Base-by-base conservation (phyloP, 2,888 invertebrate species). In the Cheilosia impressa region DNA sequence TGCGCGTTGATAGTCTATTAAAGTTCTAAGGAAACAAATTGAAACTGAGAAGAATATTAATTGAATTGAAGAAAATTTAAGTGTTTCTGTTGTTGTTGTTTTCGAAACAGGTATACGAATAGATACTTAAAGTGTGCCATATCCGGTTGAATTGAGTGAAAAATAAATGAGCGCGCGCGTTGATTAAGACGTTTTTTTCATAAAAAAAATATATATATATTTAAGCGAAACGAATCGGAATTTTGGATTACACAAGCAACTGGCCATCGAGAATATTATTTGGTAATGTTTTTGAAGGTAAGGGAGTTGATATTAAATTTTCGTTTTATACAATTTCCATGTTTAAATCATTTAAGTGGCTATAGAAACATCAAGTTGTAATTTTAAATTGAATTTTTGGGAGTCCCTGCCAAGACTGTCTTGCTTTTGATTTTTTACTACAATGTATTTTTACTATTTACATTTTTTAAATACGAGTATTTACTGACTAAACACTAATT, bases 121-220 rank as follows among this genome's bases (percentile, higher is more conserved):
- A 75, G 75, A 71, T 84, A 84, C 75, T 84, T 80, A 71, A 84
- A 84, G 79, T 84, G 84, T 84, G 84, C 84, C 84, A 80, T 80
- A 84, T 84, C 84, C 84, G 84, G 84, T 84, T 75, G 84, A 84
- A 60, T 84, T 43, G 58, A 69, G 73, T 78, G 63, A 45, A 78
- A 63, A 72, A 58, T 38, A 41, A 66, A 63, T 82, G 77, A 75
- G 68, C 53, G 83, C 79, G 79, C 73, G 75, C 57, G 73, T 43
- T 81, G 41, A 72, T 66, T 72, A 41, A 71, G 27, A 60, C 22
- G 17, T 9, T 24, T 34, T 9, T 9, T 2, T 9, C 6, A 52
- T 52, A 50, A 69, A n/a, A 58, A 55, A 73, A n/a, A 63, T 24
- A 71, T 15, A 19, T 19, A 19, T 24, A 22, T 50, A 65, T 41